Conservation (phyloP, 1,140 invertebrate species). For the Drosophila triauraria region DNA sequence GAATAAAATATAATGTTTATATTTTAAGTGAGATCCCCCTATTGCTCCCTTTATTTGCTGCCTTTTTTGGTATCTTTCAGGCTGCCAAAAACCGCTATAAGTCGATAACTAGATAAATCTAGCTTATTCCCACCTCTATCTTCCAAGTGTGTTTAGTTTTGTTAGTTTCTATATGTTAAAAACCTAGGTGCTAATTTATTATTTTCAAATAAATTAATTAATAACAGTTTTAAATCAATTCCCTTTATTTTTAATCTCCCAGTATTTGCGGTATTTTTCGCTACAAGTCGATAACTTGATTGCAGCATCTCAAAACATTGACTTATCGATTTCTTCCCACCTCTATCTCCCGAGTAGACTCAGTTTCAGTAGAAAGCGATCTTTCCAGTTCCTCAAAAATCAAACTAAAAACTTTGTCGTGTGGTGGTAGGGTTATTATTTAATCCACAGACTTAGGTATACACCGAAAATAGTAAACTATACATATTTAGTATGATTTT, state of each 20-base stretch:
- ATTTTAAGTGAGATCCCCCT: neutral
- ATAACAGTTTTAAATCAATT: too few relatives aligned
- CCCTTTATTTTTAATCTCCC: neutral
- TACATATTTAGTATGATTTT: neutral
- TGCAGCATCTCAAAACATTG: neutral
- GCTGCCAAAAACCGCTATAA: too few relatives aligned
- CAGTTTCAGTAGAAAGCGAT: neutral
- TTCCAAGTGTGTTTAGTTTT: too few relatives aligned
- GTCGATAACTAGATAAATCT: too few relatives aligned
- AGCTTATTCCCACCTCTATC: too few relatives aligned
- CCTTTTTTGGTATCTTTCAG: too few relatives aligned
- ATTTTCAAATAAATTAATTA: too few relatives aligned
- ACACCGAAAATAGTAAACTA: neutral
- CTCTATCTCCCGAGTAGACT: neutral
- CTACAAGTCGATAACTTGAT: neutral
- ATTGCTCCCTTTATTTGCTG: neutral
- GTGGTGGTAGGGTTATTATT: too few relatives aligned
- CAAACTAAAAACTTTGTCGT: neutral
- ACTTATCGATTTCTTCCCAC: constrained; percentile 1
- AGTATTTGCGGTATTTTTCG: neutral
- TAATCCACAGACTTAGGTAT: neutral
- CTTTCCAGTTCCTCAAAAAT: neutral
- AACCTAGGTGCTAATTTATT: too few relatives aligned
- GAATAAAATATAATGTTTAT: too few relatives aligned
- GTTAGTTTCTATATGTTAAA: too few relatives aligned